Percentiles rank a stretch among this genome's conserved stretches.
Conservation (phyloP, 2,797 vertebrate species). For the Lagothrix lagotricha region DNA sequence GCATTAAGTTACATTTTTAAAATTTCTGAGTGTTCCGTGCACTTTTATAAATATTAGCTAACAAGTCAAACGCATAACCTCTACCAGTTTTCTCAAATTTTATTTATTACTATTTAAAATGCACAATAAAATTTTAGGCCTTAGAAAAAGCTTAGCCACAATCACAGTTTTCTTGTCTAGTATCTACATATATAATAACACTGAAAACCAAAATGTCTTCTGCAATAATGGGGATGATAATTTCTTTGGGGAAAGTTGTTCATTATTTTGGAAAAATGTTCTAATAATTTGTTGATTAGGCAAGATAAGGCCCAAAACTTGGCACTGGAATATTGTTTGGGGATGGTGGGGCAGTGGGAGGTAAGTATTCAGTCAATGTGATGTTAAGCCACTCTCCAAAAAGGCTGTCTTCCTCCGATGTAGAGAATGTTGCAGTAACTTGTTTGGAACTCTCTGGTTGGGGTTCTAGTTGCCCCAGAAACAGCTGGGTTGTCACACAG, state of each 20-base stretch:
- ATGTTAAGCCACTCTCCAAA: background rate
- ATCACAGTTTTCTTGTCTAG: background rate
- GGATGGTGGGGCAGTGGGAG: background rate
- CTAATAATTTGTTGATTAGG: background rate
- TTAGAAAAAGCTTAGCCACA: constrained; percentile 6
- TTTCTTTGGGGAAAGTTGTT: background rate
- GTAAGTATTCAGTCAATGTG: background rate
- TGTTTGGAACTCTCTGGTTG: background rate
- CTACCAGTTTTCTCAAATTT: background rate
- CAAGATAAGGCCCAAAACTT: background rate
- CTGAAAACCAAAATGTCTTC: background rate
- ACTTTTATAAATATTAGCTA: background rate
- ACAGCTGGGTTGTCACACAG: background rate
- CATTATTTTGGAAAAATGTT: constrained; percentile 30
- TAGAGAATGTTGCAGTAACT: background rate
- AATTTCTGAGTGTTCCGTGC: background rate
- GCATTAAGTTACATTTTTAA: constrained; percentile 39
- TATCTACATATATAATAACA: background rate
- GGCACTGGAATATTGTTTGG: background rate
- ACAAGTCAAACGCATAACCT: background rate
- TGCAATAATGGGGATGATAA: background rate
- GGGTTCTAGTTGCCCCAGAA: background rate
- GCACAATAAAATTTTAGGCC: background rate
- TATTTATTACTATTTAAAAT: constrained; percentile 27
- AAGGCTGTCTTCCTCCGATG: background rate